Evolutionary conservation across 2,888 invertebrate species (phyloP).

Genomic region (Deladenus siricidicola): DNA sequence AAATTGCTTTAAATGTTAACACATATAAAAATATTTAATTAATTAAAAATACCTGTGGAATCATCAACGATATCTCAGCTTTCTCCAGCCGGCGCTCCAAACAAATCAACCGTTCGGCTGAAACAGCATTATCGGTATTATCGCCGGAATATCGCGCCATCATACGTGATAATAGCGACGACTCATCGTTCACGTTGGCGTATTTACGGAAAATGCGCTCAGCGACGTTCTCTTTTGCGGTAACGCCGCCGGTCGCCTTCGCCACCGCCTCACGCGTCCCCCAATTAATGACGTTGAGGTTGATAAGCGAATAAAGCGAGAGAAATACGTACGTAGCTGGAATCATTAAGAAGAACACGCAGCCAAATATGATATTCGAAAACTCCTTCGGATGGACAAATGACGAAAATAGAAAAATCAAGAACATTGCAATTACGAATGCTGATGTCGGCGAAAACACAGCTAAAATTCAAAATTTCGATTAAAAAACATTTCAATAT

Average conservation of each 20-base stretch:
- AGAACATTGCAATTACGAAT: constrained; percentile 70
- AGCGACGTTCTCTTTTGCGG: constrained; percentile 18
- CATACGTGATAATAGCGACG: constrained; percentile 14
- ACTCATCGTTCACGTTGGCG: constrained; percentile 21
- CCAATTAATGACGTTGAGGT: constrained; percentile 86
- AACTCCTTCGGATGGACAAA: constrained; percentile 66
- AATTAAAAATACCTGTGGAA: too few relatives aligned
- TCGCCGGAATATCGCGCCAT: constrained; percentile 12
- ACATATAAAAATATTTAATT: too few relatives aligned
- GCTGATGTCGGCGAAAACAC: constrained; percentile 73
- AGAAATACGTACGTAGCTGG: constrained; percentile 89
- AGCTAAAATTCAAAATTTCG: constrained; percentile 54
- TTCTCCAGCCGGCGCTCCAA: constrained; percentile 27
- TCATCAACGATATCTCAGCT: too few relatives aligned
- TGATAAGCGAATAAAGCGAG: constrained; percentile 81
- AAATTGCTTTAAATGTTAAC: constrained; percentile 7
- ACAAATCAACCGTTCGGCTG: constrained; percentile 16
- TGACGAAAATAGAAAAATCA: constrained; percentile 60
- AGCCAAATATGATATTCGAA: constrained; percentile 55
- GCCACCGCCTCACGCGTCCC: constrained; percentile 73
- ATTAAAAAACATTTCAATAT: too few relatives aligned
- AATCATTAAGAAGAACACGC: constrained; percentile 78
- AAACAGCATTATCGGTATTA: constrained; percentile 19
- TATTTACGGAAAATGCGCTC: constrained; percentile 22
- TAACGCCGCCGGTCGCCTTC: constrained; percentile 52